Evolutionary conservation across 2,113 vertebrate genomes (phyloP).

Genomic region (Syrmaticus mikado): DNA sequence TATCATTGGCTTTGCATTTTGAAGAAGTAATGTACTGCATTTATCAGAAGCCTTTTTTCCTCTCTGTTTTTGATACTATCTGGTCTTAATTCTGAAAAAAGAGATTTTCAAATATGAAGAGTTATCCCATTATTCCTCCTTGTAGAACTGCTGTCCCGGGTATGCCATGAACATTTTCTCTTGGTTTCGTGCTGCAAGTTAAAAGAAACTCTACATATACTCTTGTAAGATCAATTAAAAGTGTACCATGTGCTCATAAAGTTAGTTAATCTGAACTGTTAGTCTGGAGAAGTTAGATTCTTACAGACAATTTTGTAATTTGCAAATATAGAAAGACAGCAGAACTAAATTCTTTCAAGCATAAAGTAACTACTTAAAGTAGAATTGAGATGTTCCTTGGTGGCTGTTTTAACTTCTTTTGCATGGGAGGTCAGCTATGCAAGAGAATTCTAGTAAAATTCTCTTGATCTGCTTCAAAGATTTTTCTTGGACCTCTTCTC

Average conservation of each 20-base stretch:
- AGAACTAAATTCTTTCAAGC: background rate
- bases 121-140: background rate
- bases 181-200: background rate
- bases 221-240: background rate
- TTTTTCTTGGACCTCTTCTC: background rate
- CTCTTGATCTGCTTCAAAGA: background rate
- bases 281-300: background rate
- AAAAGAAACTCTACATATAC: background rate
- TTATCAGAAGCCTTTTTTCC: background rate
- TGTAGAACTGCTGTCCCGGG: background rate
- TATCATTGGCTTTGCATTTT: background rate
- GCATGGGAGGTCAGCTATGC: background rate
- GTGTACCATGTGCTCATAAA: background rate
- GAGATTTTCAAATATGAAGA: background rate
- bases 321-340: background rate
- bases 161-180: background rate
- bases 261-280: background rate
- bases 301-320: background rate
- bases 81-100: background rate
- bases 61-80: background rate
- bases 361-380: background rate
- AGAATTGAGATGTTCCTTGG: background rate
- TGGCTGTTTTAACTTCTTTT: background rate
- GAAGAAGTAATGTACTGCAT: background rate
- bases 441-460: background rate